These are phyloP conservation scores for Nezara viridula DNA, from an alignment of 2,888 invertebrate genomes.

Conservation along the genomic window DNA sequence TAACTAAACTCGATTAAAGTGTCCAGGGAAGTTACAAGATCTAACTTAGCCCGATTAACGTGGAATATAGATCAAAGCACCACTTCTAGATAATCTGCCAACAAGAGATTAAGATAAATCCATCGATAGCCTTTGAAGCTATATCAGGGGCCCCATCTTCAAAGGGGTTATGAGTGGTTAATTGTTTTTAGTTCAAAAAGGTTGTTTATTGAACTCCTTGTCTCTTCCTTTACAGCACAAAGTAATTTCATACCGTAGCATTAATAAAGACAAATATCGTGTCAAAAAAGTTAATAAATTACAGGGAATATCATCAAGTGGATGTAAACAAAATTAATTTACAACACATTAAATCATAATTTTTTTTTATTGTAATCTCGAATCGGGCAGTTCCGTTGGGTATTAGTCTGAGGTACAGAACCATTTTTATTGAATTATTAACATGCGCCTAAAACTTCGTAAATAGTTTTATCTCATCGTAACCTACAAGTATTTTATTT, in stretches of 20 bases:
- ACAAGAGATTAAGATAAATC: slow-evolving; percentile 27
- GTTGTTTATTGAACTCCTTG: neutral
- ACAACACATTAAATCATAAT: too few relatives aligned
- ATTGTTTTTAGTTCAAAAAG: neutral
- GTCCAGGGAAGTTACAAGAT: neutral
- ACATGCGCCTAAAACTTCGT: too few relatives aligned
- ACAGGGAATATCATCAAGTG: too few relatives aligned
- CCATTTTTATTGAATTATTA: too few relatives aligned
- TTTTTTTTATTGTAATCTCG: too few relatives aligned
- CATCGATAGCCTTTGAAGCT: slow-evolving; percentile 18
- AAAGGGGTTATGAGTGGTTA: slow-evolving; percentile 6
- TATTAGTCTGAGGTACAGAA: too few relatives aligned
- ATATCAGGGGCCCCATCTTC: neutral
- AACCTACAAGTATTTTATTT: too few relatives aligned
- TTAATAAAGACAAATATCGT: neutral
- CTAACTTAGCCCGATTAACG: neutral
- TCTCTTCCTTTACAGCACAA: neutral
- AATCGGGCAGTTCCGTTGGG: too few relatives aligned
- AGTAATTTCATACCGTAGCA: neutral
- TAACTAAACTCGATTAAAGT: slow-evolving; percentile 9
- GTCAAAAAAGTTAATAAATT: too few relatives aligned
- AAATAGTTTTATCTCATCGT: too few relatives aligned
- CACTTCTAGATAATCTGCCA: neutral
- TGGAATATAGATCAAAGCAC: neutral
- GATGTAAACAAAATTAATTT: too few relatives aligned